These are phyloP conservation scores for Lytechinus variegatus DNA, from an alignment of 35 echinoderm and acorn worm species.

Conservation along the genomic window DNA sequence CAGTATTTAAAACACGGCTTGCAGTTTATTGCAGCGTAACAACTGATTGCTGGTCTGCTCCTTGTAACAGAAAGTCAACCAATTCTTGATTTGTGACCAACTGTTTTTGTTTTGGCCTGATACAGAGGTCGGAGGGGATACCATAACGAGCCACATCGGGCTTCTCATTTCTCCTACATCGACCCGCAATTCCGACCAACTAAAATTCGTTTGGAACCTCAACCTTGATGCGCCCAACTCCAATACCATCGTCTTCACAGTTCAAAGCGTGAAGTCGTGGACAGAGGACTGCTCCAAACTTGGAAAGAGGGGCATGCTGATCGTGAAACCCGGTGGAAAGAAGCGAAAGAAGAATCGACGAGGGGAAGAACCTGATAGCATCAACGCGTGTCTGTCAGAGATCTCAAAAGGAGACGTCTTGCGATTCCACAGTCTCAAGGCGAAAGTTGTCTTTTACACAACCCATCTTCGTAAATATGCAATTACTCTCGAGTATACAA, in stretches of 20 bases:
- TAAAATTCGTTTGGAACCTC: constrained; percentile 13
- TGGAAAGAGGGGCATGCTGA: constrained; percentile 25
- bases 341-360: not conserved
- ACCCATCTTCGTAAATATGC: constrained; percentile 30
- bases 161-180: not conserved
- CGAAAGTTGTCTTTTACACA: constrained; percentile 25
- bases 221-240: not conserved
- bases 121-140: not conserved
- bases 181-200: not conserved
- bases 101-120: not conserved
- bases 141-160: not conserved
- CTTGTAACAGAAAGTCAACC: too few relatives aligned
- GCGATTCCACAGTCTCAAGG: not conserved
- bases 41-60: too few relatives aligned
- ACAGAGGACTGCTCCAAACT: not conserved
- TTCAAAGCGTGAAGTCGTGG: not conserved
- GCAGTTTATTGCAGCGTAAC: too few relatives aligned
- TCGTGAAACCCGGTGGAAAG: not conserved
- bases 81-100: not conserved
- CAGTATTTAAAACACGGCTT: too few relatives aligned
- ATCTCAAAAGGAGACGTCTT: not conserved
- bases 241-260: constrained; percentile 44
- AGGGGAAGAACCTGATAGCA: not conserved
- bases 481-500: not conserved
- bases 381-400: not conserved